phyloP scores from a whole-genome alignment of 1,140 invertebrate species.

The Sipha flava region DNA sequence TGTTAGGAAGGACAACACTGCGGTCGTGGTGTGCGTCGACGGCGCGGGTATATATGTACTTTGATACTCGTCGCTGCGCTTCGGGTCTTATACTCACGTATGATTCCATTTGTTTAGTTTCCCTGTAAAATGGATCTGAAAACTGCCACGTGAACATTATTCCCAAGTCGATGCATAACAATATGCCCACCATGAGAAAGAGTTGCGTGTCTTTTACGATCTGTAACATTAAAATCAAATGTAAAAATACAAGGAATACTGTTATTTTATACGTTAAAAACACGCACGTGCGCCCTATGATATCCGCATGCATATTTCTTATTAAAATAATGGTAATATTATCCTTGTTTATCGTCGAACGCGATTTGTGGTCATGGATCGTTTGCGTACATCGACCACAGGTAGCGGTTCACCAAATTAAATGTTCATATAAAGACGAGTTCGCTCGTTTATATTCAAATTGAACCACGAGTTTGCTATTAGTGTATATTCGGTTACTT shows the following conservation, averaged over 20 bases:
- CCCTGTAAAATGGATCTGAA: conserved; percentile 88
- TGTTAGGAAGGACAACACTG: neutral
- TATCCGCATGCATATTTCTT: too few relatives aligned
- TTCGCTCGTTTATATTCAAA: too few relatives aligned
- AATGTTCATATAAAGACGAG: too few relatives aligned
- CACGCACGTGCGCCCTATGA: too few relatives aligned
- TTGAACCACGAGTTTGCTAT: too few relatives aligned
- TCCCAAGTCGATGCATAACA: conserved; percentile 81
- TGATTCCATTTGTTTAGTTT: conserved; percentile 78
- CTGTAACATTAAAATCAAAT: conserved; percentile 46
- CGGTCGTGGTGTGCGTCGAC: neutral
- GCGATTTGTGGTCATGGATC: too few relatives aligned
- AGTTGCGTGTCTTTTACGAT: conserved; percentile 97
- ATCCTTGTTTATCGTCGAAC: too few relatives aligned
- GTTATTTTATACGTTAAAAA: too few relatives aligned
- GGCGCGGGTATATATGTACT: neutral
- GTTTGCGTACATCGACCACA: too few relatives aligned
- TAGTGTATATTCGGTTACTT: too few relatives aligned
- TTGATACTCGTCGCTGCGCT: neutral
- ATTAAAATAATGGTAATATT: too few relatives aligned
- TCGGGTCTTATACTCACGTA: conserved; percentile 57
- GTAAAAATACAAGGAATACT: neutral
- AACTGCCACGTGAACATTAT: conserved; percentile 97
- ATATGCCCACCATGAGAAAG: conserved; percentile 90
- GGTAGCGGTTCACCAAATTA: too few relatives aligned